Base-by-base conservation (phyloP, 1,140 invertebrate genomes). In the Penaeus vannamei region DNA sequence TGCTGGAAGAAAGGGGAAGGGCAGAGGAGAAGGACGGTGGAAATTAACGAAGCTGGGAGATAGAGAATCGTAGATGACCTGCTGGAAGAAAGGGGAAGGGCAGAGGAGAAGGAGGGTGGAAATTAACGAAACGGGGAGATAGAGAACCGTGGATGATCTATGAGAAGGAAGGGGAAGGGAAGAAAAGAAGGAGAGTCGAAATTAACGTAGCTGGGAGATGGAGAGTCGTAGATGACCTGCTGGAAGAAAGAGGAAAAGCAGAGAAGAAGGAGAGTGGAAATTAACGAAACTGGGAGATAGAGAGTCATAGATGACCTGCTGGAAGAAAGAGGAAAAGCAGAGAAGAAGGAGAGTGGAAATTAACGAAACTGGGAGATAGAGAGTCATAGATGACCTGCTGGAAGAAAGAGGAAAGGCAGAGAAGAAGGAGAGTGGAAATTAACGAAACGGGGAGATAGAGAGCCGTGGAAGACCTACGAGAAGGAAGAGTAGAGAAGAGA, bases 171-270 rank as follows among this genome's bases (percentile, higher is more conserved):
- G 80, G 22, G 80, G 29, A 26, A 60, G 53, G 53, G 80, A 82
- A 42, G 46, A 46, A 81, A 46, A 53, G 79, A 81, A 46, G 46
- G 79, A 81, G 79, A 81, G 79, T 26, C n/a, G 59, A 46, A 53
- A 46, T 26, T 14, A 76, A n/a, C n/a, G 69, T 26, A 32, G 36
- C 14, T 26, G 69, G n/a, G 69, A 76, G 69, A n/a, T 23, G 36
- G 69, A n/a, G 69, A 76, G 36, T 23, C 10, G n/a, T 26, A 32
- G 36, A 76, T 26, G 69, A n/a, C n/a, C n/a, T 23, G n/a, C n/a
- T 14, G 69, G n/a, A 26, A n/a, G n/a, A 76, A 26, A n/a, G 69
- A 12, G n/a, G n/a, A 32, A n/a, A 26, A n/a, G 69, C 22, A 66
- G 64, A 66, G 64, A 66, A 19, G 64, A 66, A 26, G 29, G 64